These are phyloP conservation scores for Lamellibrachia luymesi DNA, from an alignment of 1,140 invertebrate genomes.

Conservation along the genomic window DNA sequence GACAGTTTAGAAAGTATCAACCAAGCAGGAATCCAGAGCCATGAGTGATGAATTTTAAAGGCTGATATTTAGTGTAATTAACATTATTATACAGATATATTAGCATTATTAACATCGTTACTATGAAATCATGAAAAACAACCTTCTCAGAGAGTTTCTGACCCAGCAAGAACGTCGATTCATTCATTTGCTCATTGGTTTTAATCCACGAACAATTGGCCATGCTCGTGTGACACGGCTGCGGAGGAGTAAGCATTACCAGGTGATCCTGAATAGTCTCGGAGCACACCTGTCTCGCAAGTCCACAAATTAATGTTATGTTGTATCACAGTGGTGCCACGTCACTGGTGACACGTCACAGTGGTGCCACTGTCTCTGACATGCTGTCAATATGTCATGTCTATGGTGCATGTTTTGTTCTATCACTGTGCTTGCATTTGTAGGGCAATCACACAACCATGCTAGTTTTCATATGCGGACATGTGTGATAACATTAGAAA, in stretches of 20 bases:
- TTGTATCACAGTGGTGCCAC: neutral
- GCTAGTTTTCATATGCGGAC: neutral
- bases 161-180: neutral
- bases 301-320: neutral
- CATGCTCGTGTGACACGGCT: neutral
- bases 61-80: neutral
- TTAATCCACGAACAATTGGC: neutral
- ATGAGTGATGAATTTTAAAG: neutral
- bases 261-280: neutral
- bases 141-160: too few relatives aligned
- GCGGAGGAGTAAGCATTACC: neutral
- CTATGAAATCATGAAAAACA: neutral
- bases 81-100: neutral
- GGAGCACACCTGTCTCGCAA: neutral
- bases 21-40: neutral
- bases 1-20: neutral
- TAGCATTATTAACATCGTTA: neutral
- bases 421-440: neutral
- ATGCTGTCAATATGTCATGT: neutral
- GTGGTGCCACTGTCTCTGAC: neutral
- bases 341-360: neutral
- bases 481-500: neutral
- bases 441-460: neutral
- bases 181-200: neutral
- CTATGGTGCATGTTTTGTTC: neutral